Conservation (phyloP, 1,140 invertebrate species). For the Trichogramma pretiosum region DNA sequence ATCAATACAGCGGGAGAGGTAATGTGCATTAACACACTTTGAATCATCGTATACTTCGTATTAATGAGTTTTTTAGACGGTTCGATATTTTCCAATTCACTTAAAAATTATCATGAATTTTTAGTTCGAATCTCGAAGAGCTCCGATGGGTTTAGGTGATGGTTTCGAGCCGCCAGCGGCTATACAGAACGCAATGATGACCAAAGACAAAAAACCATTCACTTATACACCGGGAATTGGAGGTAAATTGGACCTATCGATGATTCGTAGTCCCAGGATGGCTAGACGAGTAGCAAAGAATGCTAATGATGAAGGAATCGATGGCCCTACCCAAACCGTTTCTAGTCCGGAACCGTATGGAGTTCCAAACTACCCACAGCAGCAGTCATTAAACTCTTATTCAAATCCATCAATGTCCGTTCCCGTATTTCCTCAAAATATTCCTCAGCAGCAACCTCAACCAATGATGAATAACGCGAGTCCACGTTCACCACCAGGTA, state of each 20-base stretch:
- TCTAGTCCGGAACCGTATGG: conserved; percentile 41
- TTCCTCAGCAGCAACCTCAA: conserved; percentile 44
- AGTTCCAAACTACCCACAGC: no score
- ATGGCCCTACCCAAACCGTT: conserved; percentile 36
- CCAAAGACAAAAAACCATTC: conserved; percentile 91
- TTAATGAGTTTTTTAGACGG: no score
- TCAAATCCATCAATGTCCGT: conserved; percentile 60
- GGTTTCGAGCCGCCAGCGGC: conserved; percentile 69
- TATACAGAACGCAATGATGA: conserved; percentile 88
- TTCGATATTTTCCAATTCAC: background rate
- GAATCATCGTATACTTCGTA: no score
- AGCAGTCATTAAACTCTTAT: conserved; percentile 28
- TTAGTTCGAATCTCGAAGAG: no score
- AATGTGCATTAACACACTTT: no score
- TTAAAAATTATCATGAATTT: no score
- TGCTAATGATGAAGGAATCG: conserved; percentile 51
- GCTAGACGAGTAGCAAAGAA: conserved; percentile 65
- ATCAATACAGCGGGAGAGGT: conserved; percentile 45
- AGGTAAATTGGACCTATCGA: conserved; percentile 77
- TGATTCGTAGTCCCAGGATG: conserved; percentile 84
- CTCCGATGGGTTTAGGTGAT: no score
- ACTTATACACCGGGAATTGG: conserved; percentile 79
- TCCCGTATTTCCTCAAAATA: conserved; percentile 57
- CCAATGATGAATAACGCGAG: conserved; percentile 25
- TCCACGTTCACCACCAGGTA: conserved; percentile 28